Evolutionary conservation across 2,113 vertebrate species (phyloP).

Genomic region (Atherinomorus stipes): DNA sequence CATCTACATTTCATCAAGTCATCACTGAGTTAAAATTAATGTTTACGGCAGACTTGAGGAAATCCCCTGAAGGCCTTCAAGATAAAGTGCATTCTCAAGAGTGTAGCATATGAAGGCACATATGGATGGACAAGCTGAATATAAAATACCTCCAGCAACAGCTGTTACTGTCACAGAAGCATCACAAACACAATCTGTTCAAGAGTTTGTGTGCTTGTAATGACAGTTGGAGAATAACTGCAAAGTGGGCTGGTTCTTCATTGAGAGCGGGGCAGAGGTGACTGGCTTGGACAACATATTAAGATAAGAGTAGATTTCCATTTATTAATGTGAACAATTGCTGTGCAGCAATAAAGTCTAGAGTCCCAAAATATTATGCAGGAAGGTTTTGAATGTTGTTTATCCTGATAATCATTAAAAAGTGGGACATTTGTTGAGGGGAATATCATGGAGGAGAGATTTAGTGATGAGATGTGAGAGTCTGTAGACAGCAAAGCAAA

Average conservation of each 20-base stretch:
- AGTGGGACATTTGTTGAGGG: background rate
- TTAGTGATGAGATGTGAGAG: conserved; percentile 8
- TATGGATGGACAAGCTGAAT: background rate
- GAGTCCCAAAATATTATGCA: conserved; percentile 9
- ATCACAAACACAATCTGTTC: background rate
- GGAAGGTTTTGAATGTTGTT: background rate
- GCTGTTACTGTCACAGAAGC: background rate
- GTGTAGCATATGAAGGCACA: background rate
- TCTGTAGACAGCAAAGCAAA: background rate
- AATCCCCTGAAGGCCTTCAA: background rate
- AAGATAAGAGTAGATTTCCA: conserved; percentile 16
- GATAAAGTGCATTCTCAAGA: background rate
- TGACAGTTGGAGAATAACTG: background rate
- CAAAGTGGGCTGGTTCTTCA: conserved; percentile 13
- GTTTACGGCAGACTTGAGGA: background rate
- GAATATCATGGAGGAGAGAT: background rate
- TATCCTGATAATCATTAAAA: background rate
- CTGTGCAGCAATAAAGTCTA: background rate
- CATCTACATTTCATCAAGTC: background rate
- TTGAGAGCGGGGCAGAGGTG: background rate
- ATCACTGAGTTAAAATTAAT: background rate
- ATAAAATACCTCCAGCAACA: background rate
- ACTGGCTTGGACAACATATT: conserved; percentile 12
- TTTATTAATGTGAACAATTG: conserved; percentile 5
- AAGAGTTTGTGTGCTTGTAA: background rate